A percentile compares a stretch with the other conserved stretches of the same genome.
Conservation (phyloP, 2,113 vertebrate genomes). For the Taurulus bubalis region DNA sequence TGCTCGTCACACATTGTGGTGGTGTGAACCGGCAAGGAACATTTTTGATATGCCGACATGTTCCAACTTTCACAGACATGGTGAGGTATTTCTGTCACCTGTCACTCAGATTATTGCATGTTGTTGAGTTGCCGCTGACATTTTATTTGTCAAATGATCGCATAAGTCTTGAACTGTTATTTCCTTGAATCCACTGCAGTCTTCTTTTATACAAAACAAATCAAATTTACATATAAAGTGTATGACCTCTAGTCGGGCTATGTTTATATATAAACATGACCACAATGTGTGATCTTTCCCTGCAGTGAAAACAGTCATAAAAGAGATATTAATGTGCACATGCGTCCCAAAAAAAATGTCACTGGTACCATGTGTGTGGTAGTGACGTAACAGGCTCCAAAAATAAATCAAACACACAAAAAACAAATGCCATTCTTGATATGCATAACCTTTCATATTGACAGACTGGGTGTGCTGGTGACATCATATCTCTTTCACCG, state of each 20-base stretch:
- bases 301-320: neutral
- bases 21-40: neutral
- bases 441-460: constrained; percentile 48
- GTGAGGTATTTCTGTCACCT: neutral
- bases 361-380: neutral
- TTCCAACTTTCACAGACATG: neutral
- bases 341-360: neutral
- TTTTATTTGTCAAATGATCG: neutral
- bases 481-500: constrained; percentile 30
- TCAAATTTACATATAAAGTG: neutral
- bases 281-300: neutral
- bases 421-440: constrained; percentile 47
- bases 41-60: neutral
- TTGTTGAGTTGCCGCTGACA: neutral
- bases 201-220: neutral
- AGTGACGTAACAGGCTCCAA: constrained; percentile 14
- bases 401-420: constrained; percentile 35
- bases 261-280: too few relatives aligned
- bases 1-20: neutral
- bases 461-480: constrained; percentile 12
- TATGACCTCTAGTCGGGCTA: too few relatives aligned
- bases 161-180: neutral
- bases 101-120: neutral
- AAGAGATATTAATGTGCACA: neutral
- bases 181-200: neutral